Percentiles rank a stretch among this genome's conserved stretches.
phyloP scores from a whole-genome alignment of 2,888 invertebrate species.

The Poecilobothrus nobilitatus region DNA sequence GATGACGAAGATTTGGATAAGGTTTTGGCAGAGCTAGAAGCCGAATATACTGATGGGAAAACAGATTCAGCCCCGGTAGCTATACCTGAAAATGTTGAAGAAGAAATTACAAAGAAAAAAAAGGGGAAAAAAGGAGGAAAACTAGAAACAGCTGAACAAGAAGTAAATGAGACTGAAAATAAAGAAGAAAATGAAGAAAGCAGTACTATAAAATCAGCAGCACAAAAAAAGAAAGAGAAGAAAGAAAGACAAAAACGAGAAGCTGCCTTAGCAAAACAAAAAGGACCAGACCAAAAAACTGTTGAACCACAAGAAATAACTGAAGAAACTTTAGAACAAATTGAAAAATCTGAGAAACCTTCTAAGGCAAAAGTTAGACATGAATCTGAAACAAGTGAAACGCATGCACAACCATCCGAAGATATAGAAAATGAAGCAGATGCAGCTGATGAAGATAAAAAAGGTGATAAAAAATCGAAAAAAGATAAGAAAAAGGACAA shows the following conservation, averaged over 20 bases:
- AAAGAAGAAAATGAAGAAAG: slow-evolving; percentile 51
- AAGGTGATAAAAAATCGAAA: slow-evolving; percentile 38
- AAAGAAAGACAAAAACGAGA: slow-evolving; percentile 70
- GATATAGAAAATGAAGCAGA: slow-evolving; percentile 21
- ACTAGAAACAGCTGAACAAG: slow-evolving; percentile 25
- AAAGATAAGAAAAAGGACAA: slow-evolving; percentile 31
- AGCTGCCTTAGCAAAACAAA: slow-evolving; percentile 47
- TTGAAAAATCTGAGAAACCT: slow-evolving; percentile 32
- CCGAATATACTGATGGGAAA: slow-evolving; percentile 66
- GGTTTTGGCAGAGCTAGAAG: slow-evolving; percentile 67
- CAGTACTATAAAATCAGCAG: slow-evolving; percentile 65
- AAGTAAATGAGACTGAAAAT: slow-evolving; percentile 34
- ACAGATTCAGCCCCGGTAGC: slow-evolving; percentile 37
- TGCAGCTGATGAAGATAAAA: slow-evolving; percentile 31
- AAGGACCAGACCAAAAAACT: slow-evolving; percentile 38
- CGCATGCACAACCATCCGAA: slow-evolving; percentile 23
- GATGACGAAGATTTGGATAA: slow-evolving; percentile 69
- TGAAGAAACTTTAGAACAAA: slow-evolving; percentile 46
- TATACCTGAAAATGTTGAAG: slow-evolving; percentile 37
- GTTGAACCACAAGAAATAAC: slow-evolving; percentile 34
- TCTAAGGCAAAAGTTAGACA: slow-evolving; percentile 30
- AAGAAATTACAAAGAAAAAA: slow-evolving; percentile 32
- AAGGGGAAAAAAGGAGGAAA: slow-evolving; percentile 28
- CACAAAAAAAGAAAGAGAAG: slow-evolving; percentile 84
- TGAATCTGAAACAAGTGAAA: slow-evolving; percentile 23